Evolutionary conservation across 1,140 invertebrate species (phyloP), one percentile per base, ranked within the genome.

Genomic region (Augochlora pura): DNA sequence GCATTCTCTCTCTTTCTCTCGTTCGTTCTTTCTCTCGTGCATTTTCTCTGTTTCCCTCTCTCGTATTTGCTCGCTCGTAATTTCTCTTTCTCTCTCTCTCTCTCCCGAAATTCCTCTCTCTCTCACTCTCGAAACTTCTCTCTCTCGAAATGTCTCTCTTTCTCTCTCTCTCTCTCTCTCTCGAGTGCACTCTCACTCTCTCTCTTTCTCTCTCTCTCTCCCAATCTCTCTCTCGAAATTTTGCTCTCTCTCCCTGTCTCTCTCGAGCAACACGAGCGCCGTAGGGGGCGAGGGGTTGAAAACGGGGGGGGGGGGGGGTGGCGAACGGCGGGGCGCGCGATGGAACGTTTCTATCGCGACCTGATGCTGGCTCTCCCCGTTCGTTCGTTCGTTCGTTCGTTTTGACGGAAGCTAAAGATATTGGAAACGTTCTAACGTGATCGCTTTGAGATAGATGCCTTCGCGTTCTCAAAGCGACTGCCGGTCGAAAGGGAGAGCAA

Each of bases 401-500:
- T 81, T 81, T 76, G 73, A 81, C 79, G 79, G 79, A 77, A 81
- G 74, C 49, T 70, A 57, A 64, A 76, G 74, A 81, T 81, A 81
- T 81, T 77, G 66, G 66, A 81, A 77, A 81, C 74, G 79, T 76
- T 81, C 66, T 76, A 77, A 77, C 66, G 74, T 57, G 73, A 81
- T 81, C 79, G 66, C 74, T 81, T 69, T 81, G 77, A 74, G 77
- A 79, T 72, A 38, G 77, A 79, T 74, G 77, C 52, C 38, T 52
- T 18, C n/a, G 3, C 46, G 42, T 54, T 42, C 52, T 66, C 77
- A 60, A 60, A 74, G 70, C 25, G 25, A 16, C n/a, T 52, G 49
- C 42, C 10, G 42, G 42, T 2, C 3, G 12, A 46, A 14, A 46
- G 42, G 12, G 9, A 46, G 42, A 46, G 9, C 10, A 14, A 8